Evolutionary conservation across 2,113 vertebrate species (phyloP), one percentile per base, ranked within the genome.

Genomic region (Sula dactylatra): DNA sequence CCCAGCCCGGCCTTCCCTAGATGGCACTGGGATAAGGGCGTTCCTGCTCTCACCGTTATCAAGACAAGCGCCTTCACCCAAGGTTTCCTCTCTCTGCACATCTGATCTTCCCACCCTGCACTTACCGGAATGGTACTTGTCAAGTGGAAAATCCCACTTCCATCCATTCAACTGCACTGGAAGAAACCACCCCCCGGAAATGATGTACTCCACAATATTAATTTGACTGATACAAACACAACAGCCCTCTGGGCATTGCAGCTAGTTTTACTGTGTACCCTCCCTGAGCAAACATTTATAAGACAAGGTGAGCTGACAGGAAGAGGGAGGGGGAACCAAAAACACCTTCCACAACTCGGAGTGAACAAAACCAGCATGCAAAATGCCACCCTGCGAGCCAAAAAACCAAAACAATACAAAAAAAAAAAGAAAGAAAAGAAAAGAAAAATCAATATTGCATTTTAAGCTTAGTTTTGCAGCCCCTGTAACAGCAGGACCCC

Each of bases 141-240:
- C 77, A 88, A 84, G n/a, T 61, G 84, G 81, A 49, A 97, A 97
- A 65, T 83, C 90, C 56, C 88, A 94, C 85, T 94, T 83, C 83
- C 94, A 97, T 81, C 86, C 93, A 88, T 21, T 49, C 73, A 80
- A n/a, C 72, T 81, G 82, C 82, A 58, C 85, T 55, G 56, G 58
- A 79, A 89, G 76, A 94, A 96, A 88, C 58, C 59, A 5, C 64
- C 72, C 87, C 21, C 6, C 2, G 21, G 84, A 95, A 97, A 64
- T 18, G 4, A 55, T 38, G 56, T 42, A 69, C 52, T 94, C 38
- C 76, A 88, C 72, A 42, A 17, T 0, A 42, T 18, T 66, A 11
- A n/a, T 70, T 12, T 20, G 70, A 58, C 34, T 45, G 32, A n/a
- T 3, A 34, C 0, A 5, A 40, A 21, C 50, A 36, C 4, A 9